Evolutionary conservation across 2,888 invertebrate genomes (phyloP).

Genomic region (Cerastis leucographa): DNA sequence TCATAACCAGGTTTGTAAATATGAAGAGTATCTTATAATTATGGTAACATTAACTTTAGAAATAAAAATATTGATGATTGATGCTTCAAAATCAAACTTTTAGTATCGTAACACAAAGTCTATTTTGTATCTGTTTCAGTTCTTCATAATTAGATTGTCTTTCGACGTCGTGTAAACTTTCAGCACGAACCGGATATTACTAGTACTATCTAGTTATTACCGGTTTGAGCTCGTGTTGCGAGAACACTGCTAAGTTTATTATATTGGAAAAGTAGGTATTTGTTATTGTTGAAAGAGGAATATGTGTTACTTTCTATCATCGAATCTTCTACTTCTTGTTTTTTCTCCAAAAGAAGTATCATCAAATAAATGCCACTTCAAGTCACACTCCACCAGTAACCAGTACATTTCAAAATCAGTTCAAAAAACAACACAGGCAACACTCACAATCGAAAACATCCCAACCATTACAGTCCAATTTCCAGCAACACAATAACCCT

Average conservation of each 20-base stretch:
- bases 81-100: background rate
- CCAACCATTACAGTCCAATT: slow-evolving; percentile 9
- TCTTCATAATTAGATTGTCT: background rate
- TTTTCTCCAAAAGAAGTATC: background rate
- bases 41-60: background rate
- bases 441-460: slow-evolving; percentile 3
- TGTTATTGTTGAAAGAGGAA: background rate
- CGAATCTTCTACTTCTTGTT: background rate
- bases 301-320: background rate
- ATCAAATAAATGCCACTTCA: background rate
- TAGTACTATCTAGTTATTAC: slow-evolving; percentile 28
- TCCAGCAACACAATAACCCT: slow-evolving; percentile 11
- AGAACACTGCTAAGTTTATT: slow-evolving; percentile 4
- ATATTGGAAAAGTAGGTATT: slow-evolving; percentile 5
- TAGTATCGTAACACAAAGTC: slow-evolving; percentile 12
- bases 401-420: background rate
- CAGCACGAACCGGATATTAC: slow-evolving; percentile 30
- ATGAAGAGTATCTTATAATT: background rate
- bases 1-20: background rate
- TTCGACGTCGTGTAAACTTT: slow-evolving; percentile 10
- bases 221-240: slow-evolving; percentile 8
- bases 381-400: background rate
- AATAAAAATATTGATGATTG: background rate
- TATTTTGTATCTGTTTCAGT: slow-evolving; percentile 4
- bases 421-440: background rate